phyloP scores from a whole-genome alignment of 2,113 vertebrate species.

The Axis porcinus region DNA sequence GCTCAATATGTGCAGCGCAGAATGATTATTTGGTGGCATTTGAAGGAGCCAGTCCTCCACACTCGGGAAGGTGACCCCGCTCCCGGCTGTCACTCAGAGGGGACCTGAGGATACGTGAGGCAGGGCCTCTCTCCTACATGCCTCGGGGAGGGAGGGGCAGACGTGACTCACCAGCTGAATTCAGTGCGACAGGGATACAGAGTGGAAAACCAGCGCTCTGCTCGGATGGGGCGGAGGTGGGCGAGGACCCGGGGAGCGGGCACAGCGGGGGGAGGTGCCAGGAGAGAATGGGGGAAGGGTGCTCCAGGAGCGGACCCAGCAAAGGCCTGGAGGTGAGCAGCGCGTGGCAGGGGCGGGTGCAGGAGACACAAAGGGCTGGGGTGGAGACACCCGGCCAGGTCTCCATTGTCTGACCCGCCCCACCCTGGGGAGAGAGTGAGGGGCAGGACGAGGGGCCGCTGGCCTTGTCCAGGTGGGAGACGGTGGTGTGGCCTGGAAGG shows the following conservation, averaged over 20 bases:
- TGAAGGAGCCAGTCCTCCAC: neutral
- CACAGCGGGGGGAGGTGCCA: neutral
- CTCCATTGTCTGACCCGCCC: neutral
- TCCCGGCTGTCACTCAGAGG: neutral
- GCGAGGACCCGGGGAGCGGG: neutral
- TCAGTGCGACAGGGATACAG: fast-evolving
- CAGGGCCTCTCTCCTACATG: neutral
- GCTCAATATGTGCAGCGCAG: neutral
- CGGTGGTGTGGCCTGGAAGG: no score
- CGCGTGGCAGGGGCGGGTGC: fast-evolving
- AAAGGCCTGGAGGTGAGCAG: neutral
- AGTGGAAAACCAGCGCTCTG: neutral
- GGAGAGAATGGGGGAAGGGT: neutral
- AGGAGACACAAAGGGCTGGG: neutral
- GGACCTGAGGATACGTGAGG: neutral
- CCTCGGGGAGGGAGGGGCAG: neutral
- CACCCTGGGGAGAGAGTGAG: no score
- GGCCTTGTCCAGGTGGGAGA: no score
- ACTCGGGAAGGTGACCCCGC: neutral
- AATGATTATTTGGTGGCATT: neutral
- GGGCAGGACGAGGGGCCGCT: no score
- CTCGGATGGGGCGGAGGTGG: neutral
- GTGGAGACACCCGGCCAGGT: fast-evolving
- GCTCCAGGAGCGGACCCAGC: neutral
- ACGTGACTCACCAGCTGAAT: neutral